Conservation (phyloP, 2,797 vertebrate species). For the Ptychadena robeensis region DNA sequence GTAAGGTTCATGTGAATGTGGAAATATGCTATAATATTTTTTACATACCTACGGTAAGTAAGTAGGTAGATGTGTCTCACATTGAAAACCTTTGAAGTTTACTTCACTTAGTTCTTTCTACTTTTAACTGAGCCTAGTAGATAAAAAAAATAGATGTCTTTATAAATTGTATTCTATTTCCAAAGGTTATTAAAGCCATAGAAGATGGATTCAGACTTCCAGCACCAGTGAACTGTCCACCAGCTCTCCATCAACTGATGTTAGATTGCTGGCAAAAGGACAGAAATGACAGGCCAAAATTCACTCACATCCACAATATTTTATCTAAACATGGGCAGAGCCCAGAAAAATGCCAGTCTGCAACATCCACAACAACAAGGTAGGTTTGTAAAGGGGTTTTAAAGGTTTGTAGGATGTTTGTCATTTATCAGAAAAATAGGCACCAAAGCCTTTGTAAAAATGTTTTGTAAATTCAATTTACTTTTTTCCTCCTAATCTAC, state of each 20-base stretch:
- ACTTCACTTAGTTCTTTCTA: no score
- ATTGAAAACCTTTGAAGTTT: no score
- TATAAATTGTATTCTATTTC: neutral
- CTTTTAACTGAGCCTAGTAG: no score
- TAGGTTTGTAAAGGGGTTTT: conserved; percentile 1
- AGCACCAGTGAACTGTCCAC: conserved; percentile 86
- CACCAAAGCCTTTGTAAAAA: no score
- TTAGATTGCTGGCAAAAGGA: conserved; percentile 94
- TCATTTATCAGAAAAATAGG: no score
- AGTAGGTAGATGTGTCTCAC: no score
- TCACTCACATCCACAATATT: conserved; percentile 88
- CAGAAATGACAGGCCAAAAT: conserved; percentile 86
- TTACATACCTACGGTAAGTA: no score
- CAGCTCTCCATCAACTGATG: conserved; percentile 88
- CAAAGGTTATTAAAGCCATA: conserved; percentile 92
- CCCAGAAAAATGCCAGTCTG: conserved; percentile 77
- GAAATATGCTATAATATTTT: no score
- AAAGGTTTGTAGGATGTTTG: neutral
- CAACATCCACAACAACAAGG: conserved; percentile 69
- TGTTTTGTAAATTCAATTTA: no score
- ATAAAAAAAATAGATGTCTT: neutral
- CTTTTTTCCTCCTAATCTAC: no score
- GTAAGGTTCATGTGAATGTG: no score
- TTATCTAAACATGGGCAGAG: conserved; percentile 89
- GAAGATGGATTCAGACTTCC: conserved; percentile 95